A percentile compares a stretch with the other conserved stretches of the same genome.
Conservation (phyloP, 1,140 invertebrate species). For the Aphis craccivora region DNA sequence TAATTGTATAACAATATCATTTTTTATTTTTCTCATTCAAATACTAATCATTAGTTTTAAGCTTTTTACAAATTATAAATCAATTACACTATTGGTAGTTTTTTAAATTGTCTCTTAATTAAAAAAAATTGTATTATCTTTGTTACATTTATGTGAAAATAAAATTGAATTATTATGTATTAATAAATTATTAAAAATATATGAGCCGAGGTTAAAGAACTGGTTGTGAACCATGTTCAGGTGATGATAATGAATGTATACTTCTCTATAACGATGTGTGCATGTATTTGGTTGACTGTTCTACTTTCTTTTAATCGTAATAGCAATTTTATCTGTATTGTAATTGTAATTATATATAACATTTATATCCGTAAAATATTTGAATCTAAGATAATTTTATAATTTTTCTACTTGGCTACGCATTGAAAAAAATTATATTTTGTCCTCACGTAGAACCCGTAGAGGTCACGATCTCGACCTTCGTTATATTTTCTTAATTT, state of each 20-base stretch:
- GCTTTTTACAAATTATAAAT: background rate
- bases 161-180: background rate
- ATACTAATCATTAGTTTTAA: background rate
- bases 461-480: constrained; percentile 48
- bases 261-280: background rate
- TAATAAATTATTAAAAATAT: background rate
- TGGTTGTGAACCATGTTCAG: background rate
- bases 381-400: background rate
- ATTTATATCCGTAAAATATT: constrained; percentile 15
- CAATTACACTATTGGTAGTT: background rate
- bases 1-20: background rate
- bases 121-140: background rate
- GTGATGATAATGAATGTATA: background rate
- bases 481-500: constrained; percentile 49
- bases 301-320: constrained; percentile 16
- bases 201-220: constrained; percentile 29
- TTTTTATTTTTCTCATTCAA: background rate
- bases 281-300: background rate
- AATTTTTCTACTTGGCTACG: constrained; percentile 1
- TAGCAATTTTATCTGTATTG: background rate
- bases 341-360: background rate
- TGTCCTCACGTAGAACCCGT: background rate
- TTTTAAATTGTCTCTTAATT: background rate
- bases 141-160: background rate
- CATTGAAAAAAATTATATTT: constrained; percentile 19